phyloP scores from a whole-genome alignment of 2,888 invertebrate species.

The Oscheius sp. region DNA sequence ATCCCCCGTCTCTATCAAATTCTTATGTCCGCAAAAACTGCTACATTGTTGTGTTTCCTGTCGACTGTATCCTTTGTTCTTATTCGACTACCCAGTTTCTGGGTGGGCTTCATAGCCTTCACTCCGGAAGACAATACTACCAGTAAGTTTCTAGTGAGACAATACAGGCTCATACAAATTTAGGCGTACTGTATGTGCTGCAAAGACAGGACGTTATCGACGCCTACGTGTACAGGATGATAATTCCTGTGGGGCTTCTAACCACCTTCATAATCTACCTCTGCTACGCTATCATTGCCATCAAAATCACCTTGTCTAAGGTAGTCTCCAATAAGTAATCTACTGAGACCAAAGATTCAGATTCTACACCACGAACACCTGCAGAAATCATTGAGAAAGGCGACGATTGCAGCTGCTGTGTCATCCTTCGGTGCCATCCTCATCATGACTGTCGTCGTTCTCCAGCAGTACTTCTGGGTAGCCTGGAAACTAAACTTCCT shows the following conservation, averaged over 20 bases:
- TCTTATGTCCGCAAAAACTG: neutral
- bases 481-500: neutral
- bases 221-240: neutral
- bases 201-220: neutral
- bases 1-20: neutral
- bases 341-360: neutral
- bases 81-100: neutral
- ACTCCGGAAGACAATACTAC: neutral
- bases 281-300: constrained; percentile 5
- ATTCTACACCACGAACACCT: neutral
- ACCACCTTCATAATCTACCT: constrained; percentile 7
- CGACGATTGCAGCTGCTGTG: neutral
- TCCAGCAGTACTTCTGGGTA: neutral
- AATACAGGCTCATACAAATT: too few species aligned
- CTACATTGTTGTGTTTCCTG: neutral
- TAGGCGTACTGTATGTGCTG: neutral
- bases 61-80: neutral
- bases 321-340: neutral
- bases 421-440: neutral
- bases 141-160: neutral
- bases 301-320: neutral
- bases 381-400: constrained; percentile 2
- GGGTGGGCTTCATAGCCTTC: neutral
- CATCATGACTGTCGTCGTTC: neutral
- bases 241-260: neutral